A percentile compares a stretch with the other conserved stretches of the same genome.
Conservation (phyloP, 2,797 vertebrate genomes). For the Sebastiscus albofasciatus region DNA sequence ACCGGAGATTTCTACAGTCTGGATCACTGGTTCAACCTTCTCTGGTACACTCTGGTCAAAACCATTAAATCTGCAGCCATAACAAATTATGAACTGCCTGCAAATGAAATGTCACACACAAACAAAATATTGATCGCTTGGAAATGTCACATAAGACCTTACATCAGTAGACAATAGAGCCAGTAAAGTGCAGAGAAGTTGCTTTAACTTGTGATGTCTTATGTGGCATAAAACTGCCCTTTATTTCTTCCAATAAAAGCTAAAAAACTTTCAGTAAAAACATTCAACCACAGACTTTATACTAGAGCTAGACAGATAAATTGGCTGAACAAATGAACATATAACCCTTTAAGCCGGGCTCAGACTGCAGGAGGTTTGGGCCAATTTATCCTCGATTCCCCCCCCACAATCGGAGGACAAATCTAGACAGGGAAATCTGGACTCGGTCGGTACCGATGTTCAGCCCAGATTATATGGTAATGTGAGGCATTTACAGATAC, state of each 20-base stretch:
- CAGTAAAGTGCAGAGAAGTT: slow-evolving; percentile 19
- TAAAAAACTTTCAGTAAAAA: not conserved
- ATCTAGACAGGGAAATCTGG: not conserved
- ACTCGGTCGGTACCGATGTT: not conserved
- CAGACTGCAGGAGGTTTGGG: not conserved
- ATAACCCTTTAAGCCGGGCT: not conserved
- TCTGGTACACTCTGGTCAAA: slow-evolving; percentile 53
- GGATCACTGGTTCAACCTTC: slow-evolving; percentile 72
- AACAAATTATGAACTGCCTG: slow-evolving; percentile 67
- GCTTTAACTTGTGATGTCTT: slow-evolving; percentile 3
- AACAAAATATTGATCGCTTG: slow-evolving; percentile 69
- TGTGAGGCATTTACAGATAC: not conserved
- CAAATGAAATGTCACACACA: slow-evolving; percentile 78
- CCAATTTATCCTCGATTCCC: too few relatives aligned
- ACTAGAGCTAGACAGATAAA: not conserved
- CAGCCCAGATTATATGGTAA: not conserved
- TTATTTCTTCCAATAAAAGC: not conserved
- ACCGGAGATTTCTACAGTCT: slow-evolving; percentile 45
- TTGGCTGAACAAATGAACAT: not conserved
- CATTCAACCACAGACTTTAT: not conserved
- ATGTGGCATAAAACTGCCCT: not conserved
- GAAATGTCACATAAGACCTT: slow-evolving; percentile 70
- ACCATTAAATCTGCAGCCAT: slow-evolving; percentile 54
- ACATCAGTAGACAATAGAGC: slow-evolving; percentile 23
- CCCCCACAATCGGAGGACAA: too few relatives aligned